phyloP scores from a whole-genome alignment of 1,140 invertebrate species.

The Penaeus japonicus region DNA sequence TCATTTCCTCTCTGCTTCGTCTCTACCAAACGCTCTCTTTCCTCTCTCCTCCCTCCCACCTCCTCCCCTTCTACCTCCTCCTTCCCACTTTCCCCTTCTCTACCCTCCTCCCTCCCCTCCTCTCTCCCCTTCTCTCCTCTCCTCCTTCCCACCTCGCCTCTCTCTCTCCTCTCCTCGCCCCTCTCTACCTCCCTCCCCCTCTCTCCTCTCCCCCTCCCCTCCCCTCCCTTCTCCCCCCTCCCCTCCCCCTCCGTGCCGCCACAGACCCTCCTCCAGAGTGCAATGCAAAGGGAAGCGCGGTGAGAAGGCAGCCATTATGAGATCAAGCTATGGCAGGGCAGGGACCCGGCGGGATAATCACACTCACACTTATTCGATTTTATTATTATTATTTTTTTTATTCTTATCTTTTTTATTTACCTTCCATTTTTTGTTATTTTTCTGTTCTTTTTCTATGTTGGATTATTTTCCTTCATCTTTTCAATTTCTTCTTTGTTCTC shows the following conservation, averaged over 20 bases:
- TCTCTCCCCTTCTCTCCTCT: background rate
- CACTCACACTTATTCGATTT: no score
- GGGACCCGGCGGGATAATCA: no score
- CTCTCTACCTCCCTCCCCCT: background rate
- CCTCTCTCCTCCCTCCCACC: background rate
- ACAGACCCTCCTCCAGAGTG: no score
- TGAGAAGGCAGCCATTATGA: no score
- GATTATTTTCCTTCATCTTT: no score
- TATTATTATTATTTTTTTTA: no score
- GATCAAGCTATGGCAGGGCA: no score
- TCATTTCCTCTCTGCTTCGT: conserved; percentile 6
- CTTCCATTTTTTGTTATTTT: no score
- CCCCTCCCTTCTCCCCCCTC: background rate
- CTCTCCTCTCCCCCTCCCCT: background rate
- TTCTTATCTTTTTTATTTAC: no score
- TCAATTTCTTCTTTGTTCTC: no score
- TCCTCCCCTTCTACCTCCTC: background rate
- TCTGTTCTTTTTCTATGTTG: no score
- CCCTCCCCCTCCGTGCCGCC: background rate
- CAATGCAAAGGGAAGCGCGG: no score
- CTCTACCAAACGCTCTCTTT: background rate
- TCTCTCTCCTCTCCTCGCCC: background rate
- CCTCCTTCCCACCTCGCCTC: background rate
- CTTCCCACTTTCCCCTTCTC: background rate
- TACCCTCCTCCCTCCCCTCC: background rate